Evolutionary conservation across 2,113 vertebrate species (phyloP), one percentile per base, ranked within the genome.

Genomic region (Acanthochromis polyacanthus): DNA sequence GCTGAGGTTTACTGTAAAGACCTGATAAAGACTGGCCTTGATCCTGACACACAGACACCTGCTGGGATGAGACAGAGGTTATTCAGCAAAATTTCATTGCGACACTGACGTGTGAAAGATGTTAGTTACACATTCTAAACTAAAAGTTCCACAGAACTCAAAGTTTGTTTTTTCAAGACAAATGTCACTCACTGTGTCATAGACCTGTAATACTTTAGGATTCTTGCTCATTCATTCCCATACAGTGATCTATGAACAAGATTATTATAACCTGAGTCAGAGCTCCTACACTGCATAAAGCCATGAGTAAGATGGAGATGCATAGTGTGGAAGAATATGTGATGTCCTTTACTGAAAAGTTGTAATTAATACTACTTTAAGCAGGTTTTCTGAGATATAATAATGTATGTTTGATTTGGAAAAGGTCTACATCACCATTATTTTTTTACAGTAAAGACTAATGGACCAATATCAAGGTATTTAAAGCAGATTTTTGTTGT

Each of bases 21-120:
- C 48, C 66, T 87, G 90, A 92, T 88, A 86, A 82, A 30, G 81
- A 5, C 78, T 9, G 82, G 64, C 85, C 86, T 89, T 81, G 83
- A 71, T 83, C 51, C 80, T 93, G 93, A 95, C 86, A 90, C 90
- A 94, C 58, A 66, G 57, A 16, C 95, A 94, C 92, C 91, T 93
- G 91, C 77, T 84, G 46, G 53, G 79, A 81, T 90, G 73, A 87
- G 67, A 74, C 83, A 89, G 62, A 60, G 19, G 22, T 64, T 75
- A 32, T 58, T 72, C 58, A 67, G 60, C 23, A 15, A 36, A 74
- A 71, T 40, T 20, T 22, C 4, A 63, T 4, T 9, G 40, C 4
- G 0, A 28, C 12, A 59, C 40, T 20, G 11, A 60, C 45, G 48
- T 56, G 52, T 23, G 4, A 32, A 46, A 51, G 43, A 1, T 38